Evolutionary conservation across 2,888 invertebrate species (phyloP).

Genomic region (Drosophila yooni): DNA sequence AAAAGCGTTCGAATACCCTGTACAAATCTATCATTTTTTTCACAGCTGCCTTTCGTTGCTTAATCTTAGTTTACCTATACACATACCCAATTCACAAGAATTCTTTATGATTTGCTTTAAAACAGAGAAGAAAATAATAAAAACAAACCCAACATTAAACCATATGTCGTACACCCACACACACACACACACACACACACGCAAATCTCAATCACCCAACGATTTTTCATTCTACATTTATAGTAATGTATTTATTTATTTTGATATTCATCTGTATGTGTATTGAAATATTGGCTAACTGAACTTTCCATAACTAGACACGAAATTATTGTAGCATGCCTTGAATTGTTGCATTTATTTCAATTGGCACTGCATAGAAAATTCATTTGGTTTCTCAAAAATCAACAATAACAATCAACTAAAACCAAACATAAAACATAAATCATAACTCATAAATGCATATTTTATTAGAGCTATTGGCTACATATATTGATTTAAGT

Average conservation of each 20-base stretch:
- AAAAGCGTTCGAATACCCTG: constrained; percentile 12
- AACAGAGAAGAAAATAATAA: constrained; percentile 3
- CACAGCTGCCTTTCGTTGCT: constrained; percentile 42
- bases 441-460: constrained; percentile 23
- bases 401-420: background rate
- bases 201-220: constrained; percentile 8
- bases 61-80: constrained; percentile 21
- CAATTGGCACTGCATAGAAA: constrained; percentile 62
- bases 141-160: constrained; percentile 17
- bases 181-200: constrained; percentile 7
- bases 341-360: constrained; percentile 54
- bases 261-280: constrained; percentile 4
- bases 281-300: constrained; percentile 50
- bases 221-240: constrained; percentile 9
- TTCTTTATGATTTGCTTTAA: constrained; percentile 36
- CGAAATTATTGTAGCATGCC: constrained; percentile 59
- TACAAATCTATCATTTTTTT: constrained; percentile 34
- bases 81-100: constrained; percentile 8
- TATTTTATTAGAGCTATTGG: constrained; percentile 21
- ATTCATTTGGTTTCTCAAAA: background rate
- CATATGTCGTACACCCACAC: constrained; percentile 9
- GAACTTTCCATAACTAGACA: constrained; percentile 30
- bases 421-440: constrained; percentile 1
- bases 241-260: background rate
- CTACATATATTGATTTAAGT: constrained; percentile 34